phyloP scores from a whole-genome alignment of 2,888 invertebrate genomes.

The Automeris io region DNA sequence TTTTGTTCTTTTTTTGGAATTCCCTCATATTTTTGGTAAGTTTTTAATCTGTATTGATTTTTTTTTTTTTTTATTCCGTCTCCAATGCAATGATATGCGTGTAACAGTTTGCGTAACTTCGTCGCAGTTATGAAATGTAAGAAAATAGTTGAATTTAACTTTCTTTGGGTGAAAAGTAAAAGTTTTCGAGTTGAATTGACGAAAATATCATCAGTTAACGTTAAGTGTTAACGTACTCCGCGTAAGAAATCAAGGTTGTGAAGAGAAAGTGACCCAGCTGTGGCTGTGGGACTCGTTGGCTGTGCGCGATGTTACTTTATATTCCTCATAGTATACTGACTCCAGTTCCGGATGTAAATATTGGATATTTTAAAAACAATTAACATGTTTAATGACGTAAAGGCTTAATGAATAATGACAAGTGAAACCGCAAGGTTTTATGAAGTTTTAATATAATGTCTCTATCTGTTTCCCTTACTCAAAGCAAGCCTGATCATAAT shows the following conservation, averaged over 20 bases:
- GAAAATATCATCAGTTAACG: constrained; percentile 54
- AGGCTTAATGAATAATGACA: too few relatives aligned
- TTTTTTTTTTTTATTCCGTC: not conserved
- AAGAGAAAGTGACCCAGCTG: constrained; percentile 68
- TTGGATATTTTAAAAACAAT: not conserved
- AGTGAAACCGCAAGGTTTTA: too few relatives aligned
- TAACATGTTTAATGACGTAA: too few relatives aligned
- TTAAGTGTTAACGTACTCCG: constrained; percentile 50
- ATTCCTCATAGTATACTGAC: constrained; percentile 25
- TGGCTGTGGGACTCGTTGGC: constrained; percentile 25
- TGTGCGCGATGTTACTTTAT: constrained; percentile 35
- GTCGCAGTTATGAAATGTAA: constrained; percentile 19
- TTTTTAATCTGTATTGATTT: constrained; percentile 19
- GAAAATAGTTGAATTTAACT: constrained; percentile 17
- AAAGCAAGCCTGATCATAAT: too few relatives aligned
- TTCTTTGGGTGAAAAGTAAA: constrained; percentile 59
- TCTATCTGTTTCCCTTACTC: too few relatives aligned
- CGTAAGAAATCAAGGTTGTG: constrained; percentile 71
- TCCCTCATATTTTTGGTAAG: constrained; percentile 23
- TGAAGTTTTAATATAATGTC: too few relatives aligned
- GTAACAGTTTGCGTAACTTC: not conserved
- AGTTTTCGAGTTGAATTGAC: constrained; percentile 52
- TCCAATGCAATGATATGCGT: not conserved
- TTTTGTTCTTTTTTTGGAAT: constrained; percentile 29
- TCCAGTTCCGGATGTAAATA: constrained; percentile 8